Conservation (phyloP, 2,113 vertebrate species). For the Rhinopomastus cyanomelas region DNA sequence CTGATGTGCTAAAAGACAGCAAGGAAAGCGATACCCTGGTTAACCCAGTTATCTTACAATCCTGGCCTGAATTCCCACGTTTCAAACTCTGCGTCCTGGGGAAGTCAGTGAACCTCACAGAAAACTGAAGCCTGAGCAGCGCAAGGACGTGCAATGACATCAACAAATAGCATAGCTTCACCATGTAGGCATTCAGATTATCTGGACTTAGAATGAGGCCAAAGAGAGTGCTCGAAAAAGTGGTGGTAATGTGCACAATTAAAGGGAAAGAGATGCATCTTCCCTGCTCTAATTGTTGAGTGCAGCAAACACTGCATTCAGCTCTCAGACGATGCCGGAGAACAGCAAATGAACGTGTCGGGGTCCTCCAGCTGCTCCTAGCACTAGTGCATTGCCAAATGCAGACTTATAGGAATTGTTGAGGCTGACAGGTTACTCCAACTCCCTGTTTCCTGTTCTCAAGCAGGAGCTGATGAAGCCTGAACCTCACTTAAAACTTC, state of each 20-base stretch:
- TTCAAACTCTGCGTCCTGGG: neutral
- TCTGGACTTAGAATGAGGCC: neutral
- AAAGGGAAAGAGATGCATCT: neutral
- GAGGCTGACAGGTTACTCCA: neutral
- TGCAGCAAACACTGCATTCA: neutral
- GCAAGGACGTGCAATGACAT: neutral
- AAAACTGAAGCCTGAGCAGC: neutral
- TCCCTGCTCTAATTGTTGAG: neutral
- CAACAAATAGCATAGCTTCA: neutral
- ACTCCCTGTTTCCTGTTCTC: neutral
- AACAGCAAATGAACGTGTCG: neutral
- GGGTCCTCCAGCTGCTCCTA: neutral
- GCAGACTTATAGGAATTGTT: neutral
- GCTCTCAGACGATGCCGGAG: neutral
- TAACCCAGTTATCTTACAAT: neutral
- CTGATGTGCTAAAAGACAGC: neutral
- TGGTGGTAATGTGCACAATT: neutral
- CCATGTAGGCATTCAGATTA: neutral
- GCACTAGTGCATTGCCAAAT: neutral
- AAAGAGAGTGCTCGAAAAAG: neutral
- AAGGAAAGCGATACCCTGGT: neutral
- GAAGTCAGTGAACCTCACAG: neutral
- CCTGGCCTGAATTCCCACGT: neutral
- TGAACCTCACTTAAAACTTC: constrained; percentile 17
- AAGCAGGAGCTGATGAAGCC: neutral